phyloP scores from a whole-genome alignment of 2,797 vertebrate species.

The Rhinichthys osculus region DNA sequence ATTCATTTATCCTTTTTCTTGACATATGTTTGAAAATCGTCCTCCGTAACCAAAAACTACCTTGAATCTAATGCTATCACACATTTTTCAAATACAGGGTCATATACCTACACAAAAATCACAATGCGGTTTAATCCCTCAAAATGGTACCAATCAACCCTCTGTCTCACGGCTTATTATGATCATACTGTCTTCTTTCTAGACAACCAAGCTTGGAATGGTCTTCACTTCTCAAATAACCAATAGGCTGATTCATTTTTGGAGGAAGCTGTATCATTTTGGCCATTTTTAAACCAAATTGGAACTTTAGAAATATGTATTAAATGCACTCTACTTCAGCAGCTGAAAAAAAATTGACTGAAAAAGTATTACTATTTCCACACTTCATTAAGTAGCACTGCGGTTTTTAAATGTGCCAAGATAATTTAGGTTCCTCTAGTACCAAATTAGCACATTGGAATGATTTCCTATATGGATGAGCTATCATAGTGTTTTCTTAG shows the following conservation, averaged over 20 bases:
- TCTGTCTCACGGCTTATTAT: too few species aligned
- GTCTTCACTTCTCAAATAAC: background rate
- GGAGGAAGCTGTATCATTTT: background rate
- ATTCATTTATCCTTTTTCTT: too few species aligned
- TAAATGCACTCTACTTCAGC: background rate
- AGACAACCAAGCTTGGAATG: background rate
- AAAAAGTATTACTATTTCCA: background rate
- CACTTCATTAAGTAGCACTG: background rate
- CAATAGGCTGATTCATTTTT: background rate
- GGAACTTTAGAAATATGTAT: background rate
- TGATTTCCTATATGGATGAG: slow-evolving; percentile 13
- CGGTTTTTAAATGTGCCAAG: background rate
- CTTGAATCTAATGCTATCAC: too few species aligned
- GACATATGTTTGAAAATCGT: too few species aligned
- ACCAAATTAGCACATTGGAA: slow-evolving; percentile 29
- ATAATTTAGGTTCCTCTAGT: slow-evolving; percentile 19
- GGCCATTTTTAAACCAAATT: background rate
- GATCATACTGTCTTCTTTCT: background rate
- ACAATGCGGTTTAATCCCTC: too few species aligned
- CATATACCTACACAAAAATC: too few species aligned
- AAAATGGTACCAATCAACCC: too few species aligned
- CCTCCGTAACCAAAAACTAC: too few species aligned
- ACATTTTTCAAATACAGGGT: too few species aligned
- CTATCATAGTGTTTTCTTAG: background rate
- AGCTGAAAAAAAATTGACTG: background rate